Conservation (phyloP, 2,888 invertebrate species). For the Timema cristinae region DNA sequence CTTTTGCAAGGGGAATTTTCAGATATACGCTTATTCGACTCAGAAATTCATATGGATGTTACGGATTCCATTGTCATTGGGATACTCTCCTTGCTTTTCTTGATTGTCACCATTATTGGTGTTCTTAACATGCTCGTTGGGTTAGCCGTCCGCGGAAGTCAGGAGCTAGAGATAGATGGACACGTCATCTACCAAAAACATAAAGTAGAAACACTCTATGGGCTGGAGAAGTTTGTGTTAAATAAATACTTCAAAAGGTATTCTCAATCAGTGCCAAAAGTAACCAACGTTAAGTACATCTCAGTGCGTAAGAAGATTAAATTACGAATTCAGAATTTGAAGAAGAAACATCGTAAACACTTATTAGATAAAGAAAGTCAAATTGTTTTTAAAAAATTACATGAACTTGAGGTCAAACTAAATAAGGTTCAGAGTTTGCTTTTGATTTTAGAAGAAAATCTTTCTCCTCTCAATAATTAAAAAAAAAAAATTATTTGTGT, state of each 20-base stretch:
- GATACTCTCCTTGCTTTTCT: background rate
- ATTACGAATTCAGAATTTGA: slow-evolving; percentile 5
- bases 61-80: slow-evolving; percentile 8
- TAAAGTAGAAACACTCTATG: slow-evolving; percentile 12
- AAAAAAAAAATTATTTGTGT: too few relatives aligned
- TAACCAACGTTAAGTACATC: slow-evolving; percentile 9
- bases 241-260: background rate
- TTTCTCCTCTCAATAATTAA: too few relatives aligned
- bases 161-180: background rate
- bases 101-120: slow-evolving; percentile 1
- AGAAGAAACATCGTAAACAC: background rate
- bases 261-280: background rate
- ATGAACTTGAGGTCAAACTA: too few relatives aligned
- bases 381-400: too few relatives aligned
- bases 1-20: slow-evolving; percentile 7
- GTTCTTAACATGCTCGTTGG: slow-evolving; percentile 14
- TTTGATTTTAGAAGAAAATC: too few relatives aligned
- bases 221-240: background rate
- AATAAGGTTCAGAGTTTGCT: too few relatives aligned
- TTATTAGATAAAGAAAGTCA: background rate
- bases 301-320: slow-evolving; percentile 6
- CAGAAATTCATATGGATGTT: background rate
- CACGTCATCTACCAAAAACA: slow-evolving; percentile 9
- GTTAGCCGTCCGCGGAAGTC: slow-evolving; percentile 1
- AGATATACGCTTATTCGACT: background rate